A percentile compares a stretch with the other conserved stretches of the same genome.
phyloP scores from a whole-genome alignment of 2,888 invertebrate species.

The Pardosa pseudoannulata region DNA sequence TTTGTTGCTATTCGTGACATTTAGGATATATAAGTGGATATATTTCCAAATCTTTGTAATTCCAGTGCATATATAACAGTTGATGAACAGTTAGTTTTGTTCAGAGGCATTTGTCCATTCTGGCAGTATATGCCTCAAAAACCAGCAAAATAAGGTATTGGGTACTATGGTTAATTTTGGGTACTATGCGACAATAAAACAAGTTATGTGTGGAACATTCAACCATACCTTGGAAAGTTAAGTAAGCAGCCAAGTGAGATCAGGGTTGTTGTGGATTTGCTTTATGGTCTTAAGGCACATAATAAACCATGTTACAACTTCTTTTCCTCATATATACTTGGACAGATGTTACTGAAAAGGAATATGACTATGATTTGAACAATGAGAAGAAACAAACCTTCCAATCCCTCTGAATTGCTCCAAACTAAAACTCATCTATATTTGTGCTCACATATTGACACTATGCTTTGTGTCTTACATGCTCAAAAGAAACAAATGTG shows the following conservation, averaged over 20 bases:
- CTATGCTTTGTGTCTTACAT: conserved; percentile 15
- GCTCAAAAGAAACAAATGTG: conserved; percentile 3
- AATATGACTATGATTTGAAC: background rate
- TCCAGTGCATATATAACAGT: conserved; percentile 74
- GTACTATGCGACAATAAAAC: background rate
- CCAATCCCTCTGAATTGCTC: background rate
- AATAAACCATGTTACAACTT: conserved; percentile 6
- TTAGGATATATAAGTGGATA: no score
- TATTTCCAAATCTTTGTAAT: conserved; percentile 1
- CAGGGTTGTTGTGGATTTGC: background rate
- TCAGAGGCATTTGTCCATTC: conserved; percentile 74
- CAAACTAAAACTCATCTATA: background rate
- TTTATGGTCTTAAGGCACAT: conserved; percentile 7
- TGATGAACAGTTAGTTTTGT: conserved; percentile 75
- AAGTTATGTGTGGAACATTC: background rate
- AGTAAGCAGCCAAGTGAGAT: background rate
- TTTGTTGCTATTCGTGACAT: no score
- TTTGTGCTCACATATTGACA: background rate
- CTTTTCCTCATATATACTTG: conserved; percentile 18
- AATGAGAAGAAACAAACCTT: conserved; percentile 4
- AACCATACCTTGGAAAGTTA: conserved; percentile 7
- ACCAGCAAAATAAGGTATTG: conserved; percentile 76
- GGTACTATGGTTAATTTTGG: no score
- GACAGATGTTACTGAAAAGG: conserved; percentile 6
- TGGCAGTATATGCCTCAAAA: conserved; percentile 75